A percentile compares a stretch with the other conserved stretches of the same genome.
These are phyloP conservation scores for Bos taurus DNA, from an alignment of 2,113 vertebrate genomes.

Conservation along the genomic window ARS-UCD2.0 NC_037334.1:12856001-12856500, in stretches of 20 bases:
- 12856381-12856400: not conserved
- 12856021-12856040: not conserved
- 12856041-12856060: not conserved
- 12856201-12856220: not conserved
- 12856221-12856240: not conserved
- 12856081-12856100: not conserved
- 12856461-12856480: not conserved
- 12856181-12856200: not conserved
- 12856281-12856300: not conserved
- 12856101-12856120: not conserved
- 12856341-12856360: not conserved
- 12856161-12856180: not conserved
- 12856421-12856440: not conserved
- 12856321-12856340: not conserved
- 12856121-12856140: not conserved
- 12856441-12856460: not conserved
- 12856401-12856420: not conserved
- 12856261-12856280: not conserved
- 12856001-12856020: not conserved
- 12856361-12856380: not conserved
- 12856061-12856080: not conserved
- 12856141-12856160: not conserved
- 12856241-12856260: not conserved
- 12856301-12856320: not conserved
- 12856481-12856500: not conserved